phyloP scores from a whole-genome alignment of 2,888 invertebrate genomes.

The Cheilosia soror region DNA sequence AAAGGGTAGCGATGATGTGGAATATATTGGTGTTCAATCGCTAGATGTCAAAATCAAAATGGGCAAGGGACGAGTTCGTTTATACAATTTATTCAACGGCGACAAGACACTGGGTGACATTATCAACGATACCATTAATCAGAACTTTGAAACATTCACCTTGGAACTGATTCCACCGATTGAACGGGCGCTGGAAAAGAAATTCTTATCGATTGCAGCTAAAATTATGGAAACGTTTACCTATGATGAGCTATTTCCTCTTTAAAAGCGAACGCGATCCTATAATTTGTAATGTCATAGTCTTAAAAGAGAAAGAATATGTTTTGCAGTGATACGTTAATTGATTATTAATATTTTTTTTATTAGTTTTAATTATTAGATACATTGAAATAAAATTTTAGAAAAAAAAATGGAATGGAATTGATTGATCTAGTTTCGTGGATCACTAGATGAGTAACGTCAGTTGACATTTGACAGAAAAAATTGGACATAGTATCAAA shows the following conservation, averaged over 20 bases:
- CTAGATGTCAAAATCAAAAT: constrained; percentile 88
- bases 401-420: background rate
- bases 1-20: constrained; percentile 84
- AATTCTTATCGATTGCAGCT: constrained; percentile 86
- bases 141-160: constrained; percentile 89
- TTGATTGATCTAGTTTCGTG: too few relatives aligned
- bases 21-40: constrained; percentile 87
- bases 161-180: constrained; percentile 89
- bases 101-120: constrained; percentile 88
- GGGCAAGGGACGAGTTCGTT: constrained; percentile 87
- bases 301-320: constrained; percentile 32
- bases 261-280: constrained; percentile 76
- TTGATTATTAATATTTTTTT: constrained; percentile 19
- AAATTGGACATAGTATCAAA: too few relatives aligned
- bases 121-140: constrained; percentile 86
- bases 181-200: constrained; percentile 86
- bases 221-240: constrained; percentile 87
- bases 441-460: too few relatives aligned
- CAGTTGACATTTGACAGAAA: too few relatives aligned
- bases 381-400: constrained; percentile 13
- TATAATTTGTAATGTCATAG: constrained; percentile 35
- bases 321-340: constrained; percentile 24
- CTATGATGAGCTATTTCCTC: constrained; percentile 85
- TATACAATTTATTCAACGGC: constrained; percentile 90
- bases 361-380: constrained; percentile 18